Evolutionary conservation across 2,888 invertebrate genomes (phyloP), one percentile per base, ranked within the genome.

Genomic region (Callyntrura sp.): DNA sequence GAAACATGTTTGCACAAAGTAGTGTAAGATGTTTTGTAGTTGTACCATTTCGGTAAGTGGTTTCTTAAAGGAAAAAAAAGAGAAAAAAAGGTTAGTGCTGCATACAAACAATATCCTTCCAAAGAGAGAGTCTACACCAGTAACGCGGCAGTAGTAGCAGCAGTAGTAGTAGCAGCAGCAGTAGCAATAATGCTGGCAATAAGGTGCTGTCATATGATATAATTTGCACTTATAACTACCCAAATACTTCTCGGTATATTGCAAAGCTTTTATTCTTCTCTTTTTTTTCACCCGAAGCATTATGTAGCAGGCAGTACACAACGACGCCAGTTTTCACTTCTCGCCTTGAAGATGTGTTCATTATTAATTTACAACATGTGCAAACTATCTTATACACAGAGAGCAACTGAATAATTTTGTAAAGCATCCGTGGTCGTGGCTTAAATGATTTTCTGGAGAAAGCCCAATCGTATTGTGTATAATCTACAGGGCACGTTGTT

Each of bases 1-100:
- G 55, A 55, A 65, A 55, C 48, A 23, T 78, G 76, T 78, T 78
- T 78, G 76, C 76, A 78, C 51, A n/a, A 11, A 25, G 23, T 78
- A 25, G 9, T n/a, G 17, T 45, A 12, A 45, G 6, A 73, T 23
- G 76, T 78, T 55, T 78, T 78, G 12, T 78, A n/a, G 14, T 78
- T 78, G 12, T 78, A n/a, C 25, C 28, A 28, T 78, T 55, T 55
- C 14, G 35, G 51, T 78, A 78, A 78, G 76, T 51, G 48, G 8
- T 78, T 70, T 17, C 45, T 20, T 28, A n/a, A 65, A 65, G 14
- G 9, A 14, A 2, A 6, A 35, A 45, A 70, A 70, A 45, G 70
- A 17, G 70, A 17, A 12, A 70, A 70, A 70, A 14, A 14, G 45
- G 25, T 60, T 35, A 35, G 3, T 35, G 35, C 35, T 35, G 35